Conservation (phyloP, 2,797 vertebrate species). For the Epinephelus malabaricus region DNA sequence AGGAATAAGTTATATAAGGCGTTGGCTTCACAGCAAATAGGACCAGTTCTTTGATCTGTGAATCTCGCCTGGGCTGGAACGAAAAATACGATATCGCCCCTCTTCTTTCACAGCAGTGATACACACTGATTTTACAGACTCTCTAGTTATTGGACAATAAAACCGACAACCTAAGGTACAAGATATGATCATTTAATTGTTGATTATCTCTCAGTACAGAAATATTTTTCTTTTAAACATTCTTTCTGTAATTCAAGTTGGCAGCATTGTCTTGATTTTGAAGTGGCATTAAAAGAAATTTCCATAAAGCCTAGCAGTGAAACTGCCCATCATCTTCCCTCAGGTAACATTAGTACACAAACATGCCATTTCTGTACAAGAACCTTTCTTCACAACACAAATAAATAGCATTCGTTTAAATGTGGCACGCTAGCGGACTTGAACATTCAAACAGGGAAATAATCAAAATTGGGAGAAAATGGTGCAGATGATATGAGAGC, state of each 20-base stretch:
- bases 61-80: neutral
- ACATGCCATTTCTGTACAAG: constrained; percentile 57
- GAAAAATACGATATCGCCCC: neutral
- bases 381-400: constrained; percentile 67
- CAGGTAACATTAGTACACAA: constrained; percentile 54
- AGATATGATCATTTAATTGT: constrained; percentile 78
- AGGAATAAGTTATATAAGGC: neutral
- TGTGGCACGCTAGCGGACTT: constrained; percentile 44
- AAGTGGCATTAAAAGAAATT: constrained; percentile 64
- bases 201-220: constrained; percentile 73
- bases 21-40: neutral
- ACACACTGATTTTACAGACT: constrained; percentile 6
- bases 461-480: neutral
- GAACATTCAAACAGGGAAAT: constrained; percentile 46
- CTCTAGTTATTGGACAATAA: constrained; percentile 22
- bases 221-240: constrained; percentile 72
- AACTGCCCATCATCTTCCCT: constrained; percentile 44
- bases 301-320: constrained; percentile 47
- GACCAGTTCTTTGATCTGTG: neutral
- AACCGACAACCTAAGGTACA: constrained; percentile 28
- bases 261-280: constrained; percentile 63
- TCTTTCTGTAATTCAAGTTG: constrained; percentile 72
- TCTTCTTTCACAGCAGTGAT: constrained; percentile 4
- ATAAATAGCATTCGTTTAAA: constrained; percentile 76
- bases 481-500: constrained; percentile 33